These are phyloP conservation scores for Ephydatia muelleri DNA, from an alignment of 37 sponge, comb jelly and placozoan genomes.

Conservation along the genomic window DNA sequence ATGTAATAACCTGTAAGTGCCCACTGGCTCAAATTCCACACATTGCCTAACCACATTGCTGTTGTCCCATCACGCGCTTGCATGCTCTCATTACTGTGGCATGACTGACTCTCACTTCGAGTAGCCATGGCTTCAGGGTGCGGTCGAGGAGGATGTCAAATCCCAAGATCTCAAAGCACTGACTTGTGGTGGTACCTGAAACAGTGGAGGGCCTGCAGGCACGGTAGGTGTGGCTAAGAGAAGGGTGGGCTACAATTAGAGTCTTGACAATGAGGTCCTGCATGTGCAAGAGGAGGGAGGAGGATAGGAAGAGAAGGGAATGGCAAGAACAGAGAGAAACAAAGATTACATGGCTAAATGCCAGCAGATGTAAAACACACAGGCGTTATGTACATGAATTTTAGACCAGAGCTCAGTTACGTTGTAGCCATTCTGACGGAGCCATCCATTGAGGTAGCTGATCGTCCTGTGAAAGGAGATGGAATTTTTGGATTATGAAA, in stretches of 20 bases:
- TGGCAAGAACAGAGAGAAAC: background rate
- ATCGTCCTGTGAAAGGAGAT: constrained; percentile 40
- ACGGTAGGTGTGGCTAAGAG: constrained; percentile 76
- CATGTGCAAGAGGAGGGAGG: background rate
- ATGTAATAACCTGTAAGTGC: no score
- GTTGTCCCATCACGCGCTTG: background rate
- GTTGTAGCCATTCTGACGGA: constrained; percentile 69
- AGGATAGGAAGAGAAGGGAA: background rate
- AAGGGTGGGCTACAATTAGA: constrained; percentile 72
- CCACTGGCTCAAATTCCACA: no score
- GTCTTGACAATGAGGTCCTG: constrained; percentile 91
- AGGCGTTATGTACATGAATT: constrained; percentile 74
- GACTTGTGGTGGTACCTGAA: constrained; percentile 32
- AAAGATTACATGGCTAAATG: no score
- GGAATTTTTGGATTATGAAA: background rate
- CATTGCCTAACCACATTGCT: no score
- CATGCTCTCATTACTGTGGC: background rate
- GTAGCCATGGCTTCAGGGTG: constrained; percentile 79
- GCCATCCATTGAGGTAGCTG: constrained; percentile 77
- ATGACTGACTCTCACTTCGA: constrained; percentile 66
- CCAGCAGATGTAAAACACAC: background rate
- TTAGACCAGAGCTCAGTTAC: constrained; percentile 76
- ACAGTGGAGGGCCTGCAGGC: constrained; percentile 72
- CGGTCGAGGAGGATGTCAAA: constrained; percentile 87
- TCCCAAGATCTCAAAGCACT: constrained; percentile 89